phyloP scores from a whole-genome alignment of 2,888 invertebrate species.

The Clostera curtula region DNA sequence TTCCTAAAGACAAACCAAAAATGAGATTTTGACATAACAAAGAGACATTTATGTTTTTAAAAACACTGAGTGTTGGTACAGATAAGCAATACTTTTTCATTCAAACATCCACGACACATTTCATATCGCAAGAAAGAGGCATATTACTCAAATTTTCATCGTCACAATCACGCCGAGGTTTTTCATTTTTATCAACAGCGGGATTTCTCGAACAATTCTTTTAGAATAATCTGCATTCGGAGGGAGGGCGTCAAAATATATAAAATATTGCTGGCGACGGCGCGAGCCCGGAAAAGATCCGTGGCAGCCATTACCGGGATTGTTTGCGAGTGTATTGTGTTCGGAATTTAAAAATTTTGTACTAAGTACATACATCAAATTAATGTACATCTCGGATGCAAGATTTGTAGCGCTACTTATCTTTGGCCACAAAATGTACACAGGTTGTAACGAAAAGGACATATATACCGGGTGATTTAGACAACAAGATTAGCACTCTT shows the following conservation, averaged over 20 bases:
- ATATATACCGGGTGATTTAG: no score
- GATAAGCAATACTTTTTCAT: slow-evolving; percentile 17
- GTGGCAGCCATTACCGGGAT: slow-evolving; percentile 29
- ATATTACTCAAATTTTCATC: slow-evolving; percentile 21
- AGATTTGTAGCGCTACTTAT: slow-evolving; percentile 4
- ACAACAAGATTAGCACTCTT: no score
- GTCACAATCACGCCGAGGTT: slow-evolving; percentile 19
- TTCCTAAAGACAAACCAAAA: no score
- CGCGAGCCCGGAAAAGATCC: slow-evolving; percentile 27
- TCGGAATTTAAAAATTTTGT: slow-evolving; percentile 22
- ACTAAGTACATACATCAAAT: no score
- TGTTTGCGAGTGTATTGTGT: slow-evolving; percentile 25
- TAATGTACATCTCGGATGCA: no score
- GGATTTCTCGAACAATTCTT: slow-evolving; percentile 20
- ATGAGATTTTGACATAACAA: no score
- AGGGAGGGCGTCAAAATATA: slow-evolving; percentile 28
- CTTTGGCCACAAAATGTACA: no score
- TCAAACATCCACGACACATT: slow-evolving; percentile 16
- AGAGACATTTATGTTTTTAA: no score
- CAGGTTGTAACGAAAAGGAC: no score
- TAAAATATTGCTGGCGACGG: slow-evolving; percentile 26
- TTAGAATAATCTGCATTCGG: slow-evolving; percentile 30
- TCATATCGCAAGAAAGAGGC: slow-evolving; percentile 19
- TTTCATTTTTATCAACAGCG: slow-evolving; percentile 21
- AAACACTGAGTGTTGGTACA: no score